A percentile compares a stretch with the other conserved stretches of the same genome.
Conservation (phyloP, 2,888 invertebrate species). For the Meloe dianella region DNA sequence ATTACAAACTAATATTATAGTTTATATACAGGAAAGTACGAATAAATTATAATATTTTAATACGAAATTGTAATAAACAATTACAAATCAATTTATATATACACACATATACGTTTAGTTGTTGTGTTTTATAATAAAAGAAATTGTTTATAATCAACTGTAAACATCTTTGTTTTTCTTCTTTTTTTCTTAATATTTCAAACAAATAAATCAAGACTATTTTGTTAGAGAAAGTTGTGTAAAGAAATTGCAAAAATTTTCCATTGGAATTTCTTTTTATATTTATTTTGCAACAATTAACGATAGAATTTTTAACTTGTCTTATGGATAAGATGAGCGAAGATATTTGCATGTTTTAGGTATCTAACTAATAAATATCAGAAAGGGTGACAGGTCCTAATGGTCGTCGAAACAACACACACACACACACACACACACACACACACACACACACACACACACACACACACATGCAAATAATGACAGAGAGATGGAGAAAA, state of each 20-base stretch:
- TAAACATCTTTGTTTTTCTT: conserved; percentile 9
- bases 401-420: conserved; percentile 18
- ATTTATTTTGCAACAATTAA: conserved; percentile 8
- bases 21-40: background rate
- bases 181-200: background rate
- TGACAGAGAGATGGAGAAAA: background rate
- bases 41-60: conserved; percentile 10
- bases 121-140: conserved; percentile 22
- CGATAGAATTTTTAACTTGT: background rate
- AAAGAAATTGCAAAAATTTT: conserved; percentile 9
- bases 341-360: conserved; percentile 27
- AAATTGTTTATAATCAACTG: background rate
- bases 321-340: background rate
- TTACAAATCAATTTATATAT: conserved; percentile 37
- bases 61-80: background rate
- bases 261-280: background rate
- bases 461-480: background rate
- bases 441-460: background rate
- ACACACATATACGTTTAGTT: conserved; percentile 7
- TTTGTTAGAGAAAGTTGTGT: conserved; percentile 9
- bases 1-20: conserved; percentile 12
- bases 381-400: conserved; percentile 27
- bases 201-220: conserved; percentile 1
- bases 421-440: background rate
- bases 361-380: conserved; percentile 26